Evolutionary conservation across 37 sponge, comb jelly and placozoan genomes (phyloP), one percentile per base, ranked within the genome.

Genomic region (Diacarnus erythraeanus): DNA sequence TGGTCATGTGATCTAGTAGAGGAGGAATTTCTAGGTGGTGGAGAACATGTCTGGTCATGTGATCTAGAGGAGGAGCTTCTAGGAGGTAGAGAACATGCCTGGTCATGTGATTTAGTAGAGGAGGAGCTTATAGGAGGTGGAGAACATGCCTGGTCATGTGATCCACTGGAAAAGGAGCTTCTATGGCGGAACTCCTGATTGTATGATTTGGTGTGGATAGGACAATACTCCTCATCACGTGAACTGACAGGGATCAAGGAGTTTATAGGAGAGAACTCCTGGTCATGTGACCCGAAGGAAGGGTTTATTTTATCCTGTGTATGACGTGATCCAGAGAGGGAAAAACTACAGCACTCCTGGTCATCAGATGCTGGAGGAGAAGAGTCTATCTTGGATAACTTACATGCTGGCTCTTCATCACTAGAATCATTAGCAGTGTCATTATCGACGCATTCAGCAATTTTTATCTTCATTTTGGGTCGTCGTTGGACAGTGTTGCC

Each of bases 331-430:
- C n/a, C n/a, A n/a, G n/a, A n/a, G n/a, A n/a, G n/a, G n/a, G n/a
- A n/a, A n/a, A n/a, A n/a, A n/a, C n/a, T n/a, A 30, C 66, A 65
- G 9, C 66, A 65, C 9, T 65, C 9, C 66, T 65, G 66, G 9
- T 20, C 34, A 31, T 31, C 2, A 34, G 31, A 6, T 65, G 35
- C 66, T 34, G 34, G 17, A 65, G 66, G 35, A 12, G 51, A 47
- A 12, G 51, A 47, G 51, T 12, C 12, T 12, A 12, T 6, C 51
- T 47, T 47, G 51, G 51, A 47, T 12, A 6, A 12, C 12, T 47
- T 47, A 47, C 10, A 47, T 12, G 12, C 51, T 47, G 51, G 51
- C 12, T 47, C 51, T 15, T 47, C 6, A 12, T 47, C 51, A 47
- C 10, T 47, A 6, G 12, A 15, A 15, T 47, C 51, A 47, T 12